phyloP scores from a whole-genome alignment of 2,113 vertebrate species.

The Corythaeola cristata region DNA sequence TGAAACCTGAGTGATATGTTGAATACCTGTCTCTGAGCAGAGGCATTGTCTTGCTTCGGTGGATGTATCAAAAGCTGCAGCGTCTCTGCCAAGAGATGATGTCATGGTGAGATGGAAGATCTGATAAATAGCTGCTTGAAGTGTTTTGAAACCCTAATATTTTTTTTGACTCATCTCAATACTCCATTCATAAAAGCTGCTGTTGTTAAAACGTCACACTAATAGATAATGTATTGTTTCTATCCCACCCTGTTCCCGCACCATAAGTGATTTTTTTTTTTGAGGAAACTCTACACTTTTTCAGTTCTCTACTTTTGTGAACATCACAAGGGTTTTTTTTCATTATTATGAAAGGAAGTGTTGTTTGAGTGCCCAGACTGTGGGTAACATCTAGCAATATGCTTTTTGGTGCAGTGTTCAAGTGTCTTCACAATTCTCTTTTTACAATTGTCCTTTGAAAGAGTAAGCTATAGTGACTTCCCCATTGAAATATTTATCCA shows the following conservation, averaged over 20 bases:
- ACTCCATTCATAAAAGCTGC: neutral
- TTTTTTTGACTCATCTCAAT: neutral
- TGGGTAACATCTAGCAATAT: constrained; percentile 8
- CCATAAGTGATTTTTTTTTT: neutral
- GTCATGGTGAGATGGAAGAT: neutral
- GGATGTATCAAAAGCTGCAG: neutral
- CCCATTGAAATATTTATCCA: neutral
- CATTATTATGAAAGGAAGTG: neutral
- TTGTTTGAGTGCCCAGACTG: constrained; percentile 1
- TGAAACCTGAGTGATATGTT: neutral
- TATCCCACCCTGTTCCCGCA: neutral
- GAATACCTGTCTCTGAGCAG: neutral
- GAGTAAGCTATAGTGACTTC: neutral
- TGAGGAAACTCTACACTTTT: neutral
- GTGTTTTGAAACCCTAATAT: neutral
- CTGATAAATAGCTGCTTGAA: neutral
- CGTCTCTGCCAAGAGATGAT: neutral
- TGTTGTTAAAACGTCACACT: neutral
- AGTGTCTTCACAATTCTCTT: constrained; percentile 22
- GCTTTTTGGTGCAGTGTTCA: neutral
- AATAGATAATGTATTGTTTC: neutral
- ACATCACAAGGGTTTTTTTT: neutral
- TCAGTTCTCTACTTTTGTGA: neutral
- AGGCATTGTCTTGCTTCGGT: neutral
- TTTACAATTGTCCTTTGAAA: neutral